Conservation (phyloP, 2,888 invertebrate species). For the Metopia argyrocephala region DNA sequence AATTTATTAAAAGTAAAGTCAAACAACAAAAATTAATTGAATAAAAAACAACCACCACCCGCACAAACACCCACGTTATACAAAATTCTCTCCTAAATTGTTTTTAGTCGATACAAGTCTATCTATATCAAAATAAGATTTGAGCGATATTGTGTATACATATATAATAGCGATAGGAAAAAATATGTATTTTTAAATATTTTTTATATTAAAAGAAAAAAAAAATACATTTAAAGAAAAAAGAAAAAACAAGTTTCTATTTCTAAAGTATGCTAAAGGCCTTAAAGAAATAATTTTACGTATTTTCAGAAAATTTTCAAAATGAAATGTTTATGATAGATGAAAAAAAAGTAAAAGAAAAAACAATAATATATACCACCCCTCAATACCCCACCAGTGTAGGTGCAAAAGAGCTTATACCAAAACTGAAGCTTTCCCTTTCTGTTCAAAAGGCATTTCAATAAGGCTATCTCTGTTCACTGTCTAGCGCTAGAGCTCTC, state of each 20-base stretch:
- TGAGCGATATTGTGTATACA: conserved; percentile 36
- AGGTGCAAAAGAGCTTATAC: conserved; percentile 47
- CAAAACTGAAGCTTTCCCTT: conserved; percentile 19
- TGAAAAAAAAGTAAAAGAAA: conserved; percentile 1
- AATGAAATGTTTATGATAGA: conserved; percentile 61
- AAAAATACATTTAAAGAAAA: conserved; percentile 1
- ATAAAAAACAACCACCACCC: conserved; percentile 53
- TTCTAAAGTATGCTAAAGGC: conserved; percentile 60
- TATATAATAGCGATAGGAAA: conserved; percentile 2
- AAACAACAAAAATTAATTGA: conserved; percentile 14
- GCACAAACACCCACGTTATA: conserved; percentile 58
- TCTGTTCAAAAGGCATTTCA: conserved; percentile 6
- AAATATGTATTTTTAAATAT: conserved; percentile 19
- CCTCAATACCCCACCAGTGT: conserved; percentile 39
- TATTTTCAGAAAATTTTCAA: not conserved
- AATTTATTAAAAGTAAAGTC: conserved; percentile 14
- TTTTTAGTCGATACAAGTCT: conserved; percentile 16
- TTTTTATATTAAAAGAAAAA: not conserved
- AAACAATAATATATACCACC: conserved; percentile 10
- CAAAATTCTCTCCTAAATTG: conserved; percentile 30
- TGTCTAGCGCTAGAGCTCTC: conserved; percentile 22
- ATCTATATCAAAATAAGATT: conserved; percentile 50
- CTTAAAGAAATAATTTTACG: conserved; percentile 20
- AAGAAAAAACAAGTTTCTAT: conserved; percentile 52
- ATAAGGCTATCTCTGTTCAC: not conserved